Conservation (phyloP, 2,113 vertebrate genomes). For the Astatoreochromis straeleni region DNA sequence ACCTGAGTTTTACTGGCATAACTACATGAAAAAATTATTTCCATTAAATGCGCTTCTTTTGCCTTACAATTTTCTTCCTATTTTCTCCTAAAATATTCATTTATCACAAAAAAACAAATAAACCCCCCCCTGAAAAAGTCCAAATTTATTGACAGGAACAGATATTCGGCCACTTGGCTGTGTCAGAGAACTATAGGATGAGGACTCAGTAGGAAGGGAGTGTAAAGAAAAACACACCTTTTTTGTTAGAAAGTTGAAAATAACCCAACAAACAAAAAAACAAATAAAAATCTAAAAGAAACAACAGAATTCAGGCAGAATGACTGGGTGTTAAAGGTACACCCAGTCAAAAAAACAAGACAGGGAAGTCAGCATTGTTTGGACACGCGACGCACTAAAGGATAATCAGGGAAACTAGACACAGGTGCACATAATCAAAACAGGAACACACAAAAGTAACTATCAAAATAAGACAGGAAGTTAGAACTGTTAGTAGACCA, state of each 20-base stretch:
- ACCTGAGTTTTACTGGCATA: rapidly evolving
- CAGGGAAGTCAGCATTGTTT: rapidly evolving
- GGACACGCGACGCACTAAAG: background rate
- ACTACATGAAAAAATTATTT: background rate
- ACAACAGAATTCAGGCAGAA: background rate
- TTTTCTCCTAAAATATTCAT: background rate
- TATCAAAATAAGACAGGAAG: background rate
- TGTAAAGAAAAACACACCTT: background rate
- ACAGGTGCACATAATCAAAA: background rate
- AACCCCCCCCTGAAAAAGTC: rapidly evolving
- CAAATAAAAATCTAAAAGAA: background rate
- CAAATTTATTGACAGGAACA: rapidly evolving
- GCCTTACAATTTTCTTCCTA: background rate
- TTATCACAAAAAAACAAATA: background rate
- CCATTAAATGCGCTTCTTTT: background rate
- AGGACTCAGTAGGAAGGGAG: background rate
- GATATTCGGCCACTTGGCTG: background rate
- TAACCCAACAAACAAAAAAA: background rate
- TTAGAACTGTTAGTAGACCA: background rate
- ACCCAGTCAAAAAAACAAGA: background rate
- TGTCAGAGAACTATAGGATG: background rate
- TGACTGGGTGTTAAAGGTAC: background rate
- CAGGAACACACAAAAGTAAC: background rate
- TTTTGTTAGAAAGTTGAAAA: background rate
- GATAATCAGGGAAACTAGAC: background rate